These are phyloP conservation scores for Callinectes sapidus DNA, from an alignment of 2,888 invertebrate species.

Conservation along the genomic window DNA sequence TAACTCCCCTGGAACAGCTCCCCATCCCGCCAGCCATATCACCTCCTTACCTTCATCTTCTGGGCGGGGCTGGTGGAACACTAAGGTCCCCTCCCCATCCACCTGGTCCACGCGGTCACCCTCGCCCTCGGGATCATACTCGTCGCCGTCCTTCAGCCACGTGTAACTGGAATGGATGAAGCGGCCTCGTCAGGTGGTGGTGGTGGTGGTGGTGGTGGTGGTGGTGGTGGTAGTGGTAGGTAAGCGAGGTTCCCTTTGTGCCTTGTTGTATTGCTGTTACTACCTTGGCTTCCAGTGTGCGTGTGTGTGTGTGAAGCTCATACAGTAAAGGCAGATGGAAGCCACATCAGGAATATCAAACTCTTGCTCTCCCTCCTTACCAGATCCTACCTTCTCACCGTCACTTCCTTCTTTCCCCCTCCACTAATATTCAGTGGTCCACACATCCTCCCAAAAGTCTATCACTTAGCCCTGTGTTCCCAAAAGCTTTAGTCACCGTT, in stretches of 20 bases:
- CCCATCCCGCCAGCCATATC: background rate
- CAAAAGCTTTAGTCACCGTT: no score
- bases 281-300: background rate
- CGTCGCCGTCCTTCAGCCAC: conserved; percentile 67
- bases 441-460: no score
- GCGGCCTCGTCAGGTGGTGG: background rate
- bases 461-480: no score
- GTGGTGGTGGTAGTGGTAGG: background rate
- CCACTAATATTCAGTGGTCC: no score
- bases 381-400: background rate
- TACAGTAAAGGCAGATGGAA: background rate
- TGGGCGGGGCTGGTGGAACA: conserved; percentile 65
- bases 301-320: background rate
- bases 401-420: no score
- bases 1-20: background rate
- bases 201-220: background rate
- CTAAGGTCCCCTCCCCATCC: conserved; percentile 64
- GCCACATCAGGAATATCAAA: background rate
- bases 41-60: conserved; percentile 68
- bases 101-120: conserved; percentile 47
- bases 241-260: background rate
- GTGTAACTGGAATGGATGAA: conserved; percentile 62
- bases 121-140: conserved; percentile 35
- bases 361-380: background rate
- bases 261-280: background rate